Conservation (phyloP, 92 coral and sea anemone species). For the Desmophyllum pertusum region DNA sequence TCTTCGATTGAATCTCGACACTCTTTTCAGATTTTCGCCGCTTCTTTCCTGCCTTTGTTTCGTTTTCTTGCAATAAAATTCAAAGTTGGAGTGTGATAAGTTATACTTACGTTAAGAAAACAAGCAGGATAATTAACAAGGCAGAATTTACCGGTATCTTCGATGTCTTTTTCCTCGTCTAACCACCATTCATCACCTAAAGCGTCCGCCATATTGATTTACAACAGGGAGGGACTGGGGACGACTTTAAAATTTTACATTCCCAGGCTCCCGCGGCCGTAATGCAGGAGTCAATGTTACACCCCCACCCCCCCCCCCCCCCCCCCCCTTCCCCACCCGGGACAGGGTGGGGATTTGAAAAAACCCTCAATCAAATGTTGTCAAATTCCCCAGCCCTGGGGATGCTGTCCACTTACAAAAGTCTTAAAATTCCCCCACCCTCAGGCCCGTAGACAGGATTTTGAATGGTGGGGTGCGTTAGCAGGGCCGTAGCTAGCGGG, state of each 20-base stretch:
- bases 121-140: neutral
- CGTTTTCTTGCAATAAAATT: neutral
- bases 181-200: conserved; percentile 92
- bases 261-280: too few species aligned
- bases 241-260: neutral
- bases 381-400: too few species aligned
- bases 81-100: neutral
- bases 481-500: too few species aligned
- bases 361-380: too few species aligned
- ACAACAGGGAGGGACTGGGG: conserved; percentile 10
- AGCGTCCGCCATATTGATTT: conserved; percentile 89
- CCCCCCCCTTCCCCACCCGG: too few species aligned
- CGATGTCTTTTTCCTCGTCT: conserved; percentile 42
- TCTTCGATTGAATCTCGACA: neutral
- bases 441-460: too few species aligned
- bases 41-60: conserved; percentile 28
- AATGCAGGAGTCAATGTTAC: too few species aligned
- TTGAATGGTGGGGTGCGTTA: too few species aligned
- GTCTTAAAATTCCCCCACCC: too few species aligned
- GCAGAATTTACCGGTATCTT: conserved; percentile 28
- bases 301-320: too few species aligned
- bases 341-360: too few species aligned
- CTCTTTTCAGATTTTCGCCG: conserved; percentile 34
- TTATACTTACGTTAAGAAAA: neutral
- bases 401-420: too few species aligned